Evolutionary conservation across 2,797 vertebrate species (phyloP).

Genomic region (Leptatherina wallacei): DNA sequence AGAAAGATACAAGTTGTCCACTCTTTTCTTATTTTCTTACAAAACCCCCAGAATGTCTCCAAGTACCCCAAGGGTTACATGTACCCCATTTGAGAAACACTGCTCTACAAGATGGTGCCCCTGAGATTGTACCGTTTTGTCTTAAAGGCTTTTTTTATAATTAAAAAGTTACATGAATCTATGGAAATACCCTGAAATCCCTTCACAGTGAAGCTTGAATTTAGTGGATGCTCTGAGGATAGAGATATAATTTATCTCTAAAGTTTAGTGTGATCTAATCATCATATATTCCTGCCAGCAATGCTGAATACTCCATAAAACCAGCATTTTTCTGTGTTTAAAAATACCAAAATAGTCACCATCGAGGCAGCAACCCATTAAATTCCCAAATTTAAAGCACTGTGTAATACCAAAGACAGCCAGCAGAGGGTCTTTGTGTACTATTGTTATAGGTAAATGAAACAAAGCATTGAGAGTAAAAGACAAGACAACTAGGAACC

Average conservation of each 20-base stretch:
- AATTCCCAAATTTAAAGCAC: neutral
- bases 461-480: conserved; percentile 14
- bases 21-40: too few species aligned
- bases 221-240: neutral
- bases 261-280: conserved; percentile 3
- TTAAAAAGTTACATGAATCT: neutral
- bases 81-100: too few species aligned
- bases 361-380: neutral
- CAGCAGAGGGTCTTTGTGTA: conserved; percentile 67
- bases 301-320: neutral
- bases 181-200: neutral
- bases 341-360: neutral
- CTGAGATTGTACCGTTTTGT: neutral
- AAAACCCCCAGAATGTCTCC: too few species aligned
- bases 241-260: neutral
- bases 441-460: conserved; percentile 11
- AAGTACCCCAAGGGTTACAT: too few species aligned
- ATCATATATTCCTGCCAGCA: neutral
- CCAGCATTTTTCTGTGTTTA: neutral
- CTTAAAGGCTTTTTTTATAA: neutral
- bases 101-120: neutral
- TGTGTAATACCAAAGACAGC: conserved; percentile 43
- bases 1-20: too few species aligned
- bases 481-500: neutral
- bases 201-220: neutral